Evolutionary conservation across 2,113 vertebrate species (phyloP), one percentile per base, ranked within the genome.

Genomic region (Acrocephalus arundinaceus): DNA sequence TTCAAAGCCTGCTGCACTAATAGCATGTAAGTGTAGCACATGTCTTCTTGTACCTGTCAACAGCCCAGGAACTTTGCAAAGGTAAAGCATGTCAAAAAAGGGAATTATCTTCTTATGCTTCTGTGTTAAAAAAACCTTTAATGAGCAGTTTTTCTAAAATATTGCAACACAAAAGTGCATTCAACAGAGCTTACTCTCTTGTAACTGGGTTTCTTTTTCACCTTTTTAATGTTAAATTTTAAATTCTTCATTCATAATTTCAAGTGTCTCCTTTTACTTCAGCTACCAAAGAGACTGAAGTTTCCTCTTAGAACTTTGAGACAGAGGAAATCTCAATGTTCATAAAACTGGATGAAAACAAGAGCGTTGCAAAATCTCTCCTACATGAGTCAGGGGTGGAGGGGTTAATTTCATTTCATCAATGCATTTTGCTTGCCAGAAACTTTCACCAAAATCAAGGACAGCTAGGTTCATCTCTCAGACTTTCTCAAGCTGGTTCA

Each of bases 51-150:
- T 87, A 90, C 73, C 89, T 95, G 93, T 89, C 94, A 96, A 74
- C 78, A 95, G 74, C 73, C 68, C 63, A 89, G 93, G 51, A 94
- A 96, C 77, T 94, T 78, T 41, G 74, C 80, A 96, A 96, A 95
- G 77, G 90, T 94, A 96, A 94, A 84, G 49, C 23, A 52, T 33
- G 88, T 95, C 84, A 95, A 76, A 89, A 92, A 92, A 75, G 17
- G 37, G 92, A 89, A 91, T 79, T 28, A 92, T 89, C 67, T 73
- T 89, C 61, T 63, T 66, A 41, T 3, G 35, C 59, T 58, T 51
- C 57, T 63, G 8, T 41, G n/a, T 71, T 39, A 10, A 85, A 91
- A 92, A 91, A 91, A 71, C 35, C 59, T 92, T 82, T 12, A 58
- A 71, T 25, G 68, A 91, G 62, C 0, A 2, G 51, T n/a, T 95